Base-by-base conservation (phyloP, 2,113 vertebrate genomes). In the Mesitornis unicolor region DNA sequence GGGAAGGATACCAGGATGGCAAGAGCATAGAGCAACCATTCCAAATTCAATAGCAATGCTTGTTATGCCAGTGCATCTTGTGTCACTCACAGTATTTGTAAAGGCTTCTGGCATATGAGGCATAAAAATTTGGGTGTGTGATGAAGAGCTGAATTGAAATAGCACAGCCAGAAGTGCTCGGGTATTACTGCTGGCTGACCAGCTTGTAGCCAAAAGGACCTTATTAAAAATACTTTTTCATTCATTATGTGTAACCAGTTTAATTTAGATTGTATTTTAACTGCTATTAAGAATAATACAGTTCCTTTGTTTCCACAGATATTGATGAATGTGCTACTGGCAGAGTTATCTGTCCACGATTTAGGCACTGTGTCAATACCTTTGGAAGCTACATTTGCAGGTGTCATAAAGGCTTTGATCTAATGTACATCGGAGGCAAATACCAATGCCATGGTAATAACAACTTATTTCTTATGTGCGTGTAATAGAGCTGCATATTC, bases 371-470 rank as follows among this genome's bases (percentile, higher is more conserved):
- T 6, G 97, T 99, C 97, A 99, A 99, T 97, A 99, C 99, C 11
- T 99, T 99, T 9, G 99, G 99, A 56, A 99, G 99, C 96, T 99
- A 99, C 97, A 98, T 99, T 97, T 99, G 99, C 99, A 99, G 98
- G 85, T 99, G 99, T 84, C 98, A 99, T 7, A 98, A 99, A 63
- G 99, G 99, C 69, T 99, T 99, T 31, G 99, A 99, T 95, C 98
- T 99, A 93, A 98, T 99, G 95, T 99, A 99, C 98, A 98, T 99
- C 13, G 98, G 98, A 43, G 99, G 99, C 71, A 99, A 99, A 98
- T 99, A 99, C 96, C 99, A 99, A 15, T 99, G 99, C 90, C 96
- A 97, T n/a, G 99, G 99, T 99, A 98, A 97, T 57, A 57, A 59
- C 38, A 50, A 42, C 38, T 31, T n/a, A 2, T 35, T 71, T 76